These are phyloP conservation scores for Sphaerophoria rueppellii DNA, from an alignment of 2,888 invertebrate genomes.

Conservation along the genomic window DNA sequence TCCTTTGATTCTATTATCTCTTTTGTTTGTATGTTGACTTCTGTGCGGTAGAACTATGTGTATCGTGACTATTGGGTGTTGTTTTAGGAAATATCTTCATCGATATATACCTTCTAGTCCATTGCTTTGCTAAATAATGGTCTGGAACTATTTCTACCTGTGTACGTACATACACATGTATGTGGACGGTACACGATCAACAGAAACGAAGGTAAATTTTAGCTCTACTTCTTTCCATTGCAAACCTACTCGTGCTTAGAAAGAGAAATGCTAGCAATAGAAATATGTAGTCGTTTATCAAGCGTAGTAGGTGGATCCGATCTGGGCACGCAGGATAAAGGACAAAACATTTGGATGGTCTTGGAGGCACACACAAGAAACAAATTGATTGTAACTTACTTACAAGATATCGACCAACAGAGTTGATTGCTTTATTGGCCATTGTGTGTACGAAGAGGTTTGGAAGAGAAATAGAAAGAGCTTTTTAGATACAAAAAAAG, in stretches of 20 bases:
- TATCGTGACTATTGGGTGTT: slow-evolving; percentile 27
- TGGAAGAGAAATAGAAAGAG: not conserved
- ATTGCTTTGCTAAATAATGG: slow-evolving; percentile 47
- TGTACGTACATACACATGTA: not conserved
- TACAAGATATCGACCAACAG: slow-evolving; percentile 46
- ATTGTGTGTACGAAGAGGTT: slow-evolving; percentile 12
- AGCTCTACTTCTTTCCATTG: slow-evolving; percentile 28
- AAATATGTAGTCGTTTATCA: slow-evolving; percentile 30
- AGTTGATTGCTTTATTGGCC: slow-evolving; percentile 68
- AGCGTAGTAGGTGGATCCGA: slow-evolving; percentile 30
- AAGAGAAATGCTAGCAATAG: slow-evolving; percentile 40
- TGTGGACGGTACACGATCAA: slow-evolving; percentile 8
- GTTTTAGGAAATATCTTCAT: slow-evolving; percentile 16
- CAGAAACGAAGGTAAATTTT: slow-evolving; percentile 38
- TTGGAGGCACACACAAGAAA: slow-evolving; percentile 39
- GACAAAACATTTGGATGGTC: slow-evolving; percentile 32
- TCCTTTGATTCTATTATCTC: slow-evolving; percentile 29
- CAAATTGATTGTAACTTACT: slow-evolving; percentile 62
- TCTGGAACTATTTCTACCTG: slow-evolving; percentile 7
- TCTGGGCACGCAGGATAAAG: not conserved
- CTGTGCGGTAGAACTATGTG: slow-evolving; percentile 16
- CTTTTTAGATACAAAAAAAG: not conserved
- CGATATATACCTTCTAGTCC: slow-evolving; percentile 8
- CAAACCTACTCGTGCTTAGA: not conserved
- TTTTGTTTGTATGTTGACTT: slow-evolving; percentile 23